These are phyloP conservation scores for Melanotaenia trifasciata DNA, from an alignment of 2,797 vertebrate genomes.

Conservation along the genomic window DNA sequence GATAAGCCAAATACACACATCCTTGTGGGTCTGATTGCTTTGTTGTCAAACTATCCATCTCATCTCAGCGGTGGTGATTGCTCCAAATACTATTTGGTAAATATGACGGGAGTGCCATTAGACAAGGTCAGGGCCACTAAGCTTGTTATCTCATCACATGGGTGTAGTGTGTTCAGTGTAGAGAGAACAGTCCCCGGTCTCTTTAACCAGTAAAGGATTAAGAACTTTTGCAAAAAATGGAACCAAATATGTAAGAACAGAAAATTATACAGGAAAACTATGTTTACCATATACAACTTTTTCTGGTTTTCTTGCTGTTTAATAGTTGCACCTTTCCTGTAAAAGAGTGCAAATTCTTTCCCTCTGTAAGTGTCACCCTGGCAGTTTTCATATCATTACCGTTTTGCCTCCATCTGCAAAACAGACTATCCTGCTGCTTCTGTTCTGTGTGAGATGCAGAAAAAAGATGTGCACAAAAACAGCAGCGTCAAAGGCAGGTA, in stretches of 20 bases:
- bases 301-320: slow-evolving; percentile 47
- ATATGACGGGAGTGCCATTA: slow-evolving; percentile 80
- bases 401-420: slow-evolving; percentile 79
- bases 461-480: slow-evolving; percentile 36
- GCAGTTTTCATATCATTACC: slow-evolving; percentile 75
- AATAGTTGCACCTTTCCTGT: slow-evolving; percentile 44
- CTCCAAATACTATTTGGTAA: slow-evolving; percentile 79
- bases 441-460: slow-evolving; percentile 61
- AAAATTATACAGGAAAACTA: slow-evolving; percentile 19
- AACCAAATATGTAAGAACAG: slow-evolving; percentile 35
- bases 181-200: slow-evolving; percentile 67
- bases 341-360: slow-evolving; percentile 52
- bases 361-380: slow-evolving; percentile 70
- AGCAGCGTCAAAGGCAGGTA: slow-evolving; percentile 51
- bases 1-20: slow-evolving; percentile 47
- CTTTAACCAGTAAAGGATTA: slow-evolving; percentile 67
- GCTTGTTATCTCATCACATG: slow-evolving; percentile 73
- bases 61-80: slow-evolving; percentile 41
- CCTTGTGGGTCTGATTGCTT: slow-evolving; percentile 67
- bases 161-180: slow-evolving; percentile 62
- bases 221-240: slow-evolving; percentile 58
- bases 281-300: neutral
- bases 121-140: slow-evolving; percentile 77
- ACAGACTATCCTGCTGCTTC: slow-evolving; percentile 63
- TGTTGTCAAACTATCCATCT: slow-evolving; percentile 77